These are phyloP conservation scores for Istiophorus platypterus DNA, from an alignment of 2,113 vertebrate genomes.

Conservation along the genomic window DNA sequence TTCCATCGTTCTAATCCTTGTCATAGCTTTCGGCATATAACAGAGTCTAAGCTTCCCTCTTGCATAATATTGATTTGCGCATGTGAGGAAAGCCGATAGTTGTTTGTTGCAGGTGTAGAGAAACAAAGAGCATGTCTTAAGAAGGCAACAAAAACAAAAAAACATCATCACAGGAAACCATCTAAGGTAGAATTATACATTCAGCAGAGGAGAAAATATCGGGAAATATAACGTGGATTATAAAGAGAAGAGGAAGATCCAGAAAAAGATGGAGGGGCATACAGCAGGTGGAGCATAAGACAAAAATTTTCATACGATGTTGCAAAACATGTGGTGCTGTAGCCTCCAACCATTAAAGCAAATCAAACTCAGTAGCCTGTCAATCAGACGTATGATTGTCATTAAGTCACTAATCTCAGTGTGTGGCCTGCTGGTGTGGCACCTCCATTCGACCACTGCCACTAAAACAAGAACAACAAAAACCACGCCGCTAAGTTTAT, in stretches of 20 bases:
- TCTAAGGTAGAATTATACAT: neutral
- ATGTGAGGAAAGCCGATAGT: constrained; percentile 39
- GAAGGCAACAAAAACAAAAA: constrained; percentile 28
- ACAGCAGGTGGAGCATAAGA: neutral
- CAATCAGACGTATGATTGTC: neutral
- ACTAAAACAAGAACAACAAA: constrained; percentile 2
- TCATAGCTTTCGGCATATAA: constrained; percentile 34
- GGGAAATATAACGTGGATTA: neutral
- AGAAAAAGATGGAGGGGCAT: neutral
- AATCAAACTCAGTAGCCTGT: neutral
- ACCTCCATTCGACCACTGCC: constrained; percentile 7
- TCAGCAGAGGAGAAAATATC: neutral
- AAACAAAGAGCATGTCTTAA: constrained; percentile 16
- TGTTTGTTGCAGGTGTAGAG: constrained; percentile 37
- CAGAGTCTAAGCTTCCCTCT: constrained; percentile 40
- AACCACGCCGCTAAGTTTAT: neutral
- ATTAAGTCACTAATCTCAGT: constrained; percentile 7
- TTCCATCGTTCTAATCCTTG: constrained; percentile 58
- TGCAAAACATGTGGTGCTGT: neutral
- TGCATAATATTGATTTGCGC: constrained; percentile 56
- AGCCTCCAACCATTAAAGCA: neutral
- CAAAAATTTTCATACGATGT: neutral
- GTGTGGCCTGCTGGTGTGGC: neutral
- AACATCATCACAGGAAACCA: constrained; percentile 2
- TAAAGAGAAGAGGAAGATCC: neutral